Conservation (phyloP, 2,113 vertebrate genomes). For the Cyprinodon tularosa region DNA sequence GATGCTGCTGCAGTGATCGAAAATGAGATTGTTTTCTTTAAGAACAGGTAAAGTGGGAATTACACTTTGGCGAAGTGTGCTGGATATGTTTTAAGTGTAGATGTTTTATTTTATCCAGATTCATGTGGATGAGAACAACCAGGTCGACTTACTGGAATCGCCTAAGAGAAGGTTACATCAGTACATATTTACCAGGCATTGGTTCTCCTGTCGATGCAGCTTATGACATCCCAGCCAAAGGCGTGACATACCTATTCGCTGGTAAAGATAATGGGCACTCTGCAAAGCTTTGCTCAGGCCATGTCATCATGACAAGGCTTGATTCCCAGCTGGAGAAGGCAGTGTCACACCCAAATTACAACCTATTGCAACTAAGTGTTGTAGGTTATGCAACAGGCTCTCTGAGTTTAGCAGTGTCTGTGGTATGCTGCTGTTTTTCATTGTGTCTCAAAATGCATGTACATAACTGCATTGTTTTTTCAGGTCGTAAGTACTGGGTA, state of each 20-base stretch:
- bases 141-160: constrained; percentile 52
- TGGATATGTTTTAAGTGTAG: not conserved
- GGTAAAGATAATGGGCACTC: constrained; percentile 64
- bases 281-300: constrained; percentile 46
- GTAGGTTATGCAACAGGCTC: constrained; percentile 46
- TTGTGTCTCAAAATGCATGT: constrained; percentile 40
- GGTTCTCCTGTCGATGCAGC: constrained; percentile 64
- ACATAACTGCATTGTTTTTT: constrained; percentile 60
- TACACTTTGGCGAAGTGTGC: not conserved
- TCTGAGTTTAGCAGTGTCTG: constrained; percentile 46
- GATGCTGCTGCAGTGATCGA: constrained; percentile 72
- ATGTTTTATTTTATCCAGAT: constrained; percentile 32
- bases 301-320: constrained; percentile 61
- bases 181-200: constrained; percentile 60
- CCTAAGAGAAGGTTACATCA: constrained; percentile 56
- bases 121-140: constrained; percentile 71
- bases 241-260: constrained; percentile 68
- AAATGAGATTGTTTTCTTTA: constrained; percentile 73
- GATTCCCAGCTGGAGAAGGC: constrained; percentile 43
- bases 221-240: constrained; percentile 71
- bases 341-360: constrained; percentile 55
- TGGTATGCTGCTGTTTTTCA: constrained; percentile 52
- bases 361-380: constrained; percentile 54
- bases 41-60: constrained; percentile 58
- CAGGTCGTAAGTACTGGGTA: constrained; percentile 77